phyloP scores from a whole-genome alignment of 2,888 invertebrate species.

The Trissoscelio sp. region DNA sequence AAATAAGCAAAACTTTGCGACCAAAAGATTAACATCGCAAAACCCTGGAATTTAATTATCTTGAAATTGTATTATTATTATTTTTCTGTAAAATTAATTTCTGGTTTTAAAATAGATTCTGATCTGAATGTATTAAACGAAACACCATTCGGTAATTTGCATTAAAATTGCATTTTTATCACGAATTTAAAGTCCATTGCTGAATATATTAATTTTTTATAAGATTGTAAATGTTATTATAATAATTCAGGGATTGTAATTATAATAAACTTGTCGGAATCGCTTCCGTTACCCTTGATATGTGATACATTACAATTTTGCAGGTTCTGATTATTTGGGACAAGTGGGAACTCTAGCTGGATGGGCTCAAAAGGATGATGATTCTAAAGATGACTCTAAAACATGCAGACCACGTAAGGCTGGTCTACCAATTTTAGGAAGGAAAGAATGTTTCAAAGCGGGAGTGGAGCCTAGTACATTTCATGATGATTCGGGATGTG shows the following conservation, averaged over 20 bases:
- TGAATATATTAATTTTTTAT: too few species aligned
- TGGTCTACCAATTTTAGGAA: slow-evolving; percentile 84
- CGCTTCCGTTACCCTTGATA: too few species aligned
- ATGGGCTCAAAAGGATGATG: slow-evolving; percentile 82
- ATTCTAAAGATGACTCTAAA: slow-evolving; percentile 51
- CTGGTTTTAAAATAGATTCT: background rate
- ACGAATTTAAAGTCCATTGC: too few species aligned
- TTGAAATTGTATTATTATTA: background rate
- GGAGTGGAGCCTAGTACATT: slow-evolving; percentile 79
- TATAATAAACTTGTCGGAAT: too few species aligned
- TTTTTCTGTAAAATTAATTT: background rate
- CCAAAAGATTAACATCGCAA: background rate
- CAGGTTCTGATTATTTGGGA: slow-evolving; percentile 84
- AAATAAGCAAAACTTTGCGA: background rate
- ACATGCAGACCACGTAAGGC: slow-evolving; percentile 85
- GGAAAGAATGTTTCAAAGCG: slow-evolving; percentile 83
- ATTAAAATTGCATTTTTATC: too few species aligned
- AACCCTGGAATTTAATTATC: background rate
- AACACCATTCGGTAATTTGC: too few species aligned
- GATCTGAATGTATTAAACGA: too few species aligned
- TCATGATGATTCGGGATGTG: slow-evolving; percentile 85
- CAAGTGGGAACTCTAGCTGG: slow-evolving; percentile 84
- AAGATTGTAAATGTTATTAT: too few species aligned
- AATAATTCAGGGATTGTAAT: too few species aligned
- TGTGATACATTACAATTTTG: too few species aligned